phyloP scores from a whole-genome alignment of 2,888 invertebrate genomes.

The Synergus japonicus region DNA sequence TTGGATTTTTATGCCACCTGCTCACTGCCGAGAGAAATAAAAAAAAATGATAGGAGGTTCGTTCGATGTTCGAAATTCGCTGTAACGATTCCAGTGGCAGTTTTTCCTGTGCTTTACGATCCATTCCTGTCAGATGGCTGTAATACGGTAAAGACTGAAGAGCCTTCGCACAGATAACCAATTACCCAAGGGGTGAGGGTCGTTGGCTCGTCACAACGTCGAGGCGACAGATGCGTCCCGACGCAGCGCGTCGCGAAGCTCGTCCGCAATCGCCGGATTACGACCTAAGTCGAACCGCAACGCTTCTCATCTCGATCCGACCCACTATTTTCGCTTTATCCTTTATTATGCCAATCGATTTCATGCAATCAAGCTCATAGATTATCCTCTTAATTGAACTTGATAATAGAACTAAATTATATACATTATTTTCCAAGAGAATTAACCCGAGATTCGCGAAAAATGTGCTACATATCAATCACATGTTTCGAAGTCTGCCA shows the following conservation, averaged over 20 bases:
- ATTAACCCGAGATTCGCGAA: too few species aligned
- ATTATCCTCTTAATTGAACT: not conserved
- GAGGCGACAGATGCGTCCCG: conserved; percentile 71
- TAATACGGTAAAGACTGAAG: conserved; percentile 74
- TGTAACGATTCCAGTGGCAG: conserved; percentile 44
- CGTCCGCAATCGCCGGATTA: conserved; percentile 70
- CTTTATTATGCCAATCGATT: conserved; percentile 7
- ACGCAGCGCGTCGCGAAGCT: conserved; percentile 63
- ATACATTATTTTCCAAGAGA: not conserved
- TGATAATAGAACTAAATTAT: not conserved
- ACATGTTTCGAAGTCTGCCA: too few species aligned
- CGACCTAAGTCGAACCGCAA: conserved; percentile 61
- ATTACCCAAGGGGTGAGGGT: conserved; percentile 70
- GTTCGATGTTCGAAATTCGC: conserved; percentile 42
- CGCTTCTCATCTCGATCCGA: conserved; percentile 20
- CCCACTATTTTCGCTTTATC: conserved; percentile 4
- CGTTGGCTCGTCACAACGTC: conserved; percentile 48
- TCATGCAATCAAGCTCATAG: conserved; percentile 14
- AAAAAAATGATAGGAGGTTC: conserved; percentile 22
- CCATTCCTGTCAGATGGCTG: conserved; percentile 65
- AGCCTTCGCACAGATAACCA: conserved; percentile 77
- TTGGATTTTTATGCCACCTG: conserved; percentile 5
- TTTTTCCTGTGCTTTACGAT: conserved; percentile 56
- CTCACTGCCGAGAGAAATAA: not conserved
- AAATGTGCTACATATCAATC: too few species aligned